Evolutionary conservation across 2,888 invertebrate genomes (phyloP).

Genomic region (Brachyptera risi): DNA sequence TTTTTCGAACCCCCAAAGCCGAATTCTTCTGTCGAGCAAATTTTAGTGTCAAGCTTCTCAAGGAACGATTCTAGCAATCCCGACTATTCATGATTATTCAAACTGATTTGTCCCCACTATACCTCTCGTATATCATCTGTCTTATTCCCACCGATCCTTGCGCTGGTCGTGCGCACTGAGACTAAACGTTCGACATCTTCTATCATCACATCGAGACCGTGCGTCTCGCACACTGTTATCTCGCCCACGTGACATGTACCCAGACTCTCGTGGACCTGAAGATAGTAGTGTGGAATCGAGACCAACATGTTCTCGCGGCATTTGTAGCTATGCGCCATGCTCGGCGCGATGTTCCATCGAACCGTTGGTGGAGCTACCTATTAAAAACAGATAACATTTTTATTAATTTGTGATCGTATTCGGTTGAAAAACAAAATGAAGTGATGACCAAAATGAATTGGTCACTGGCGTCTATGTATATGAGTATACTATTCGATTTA

Average conservation of each 20-base stretch:
- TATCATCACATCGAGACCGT: conserved; percentile 49
- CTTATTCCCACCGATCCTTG: conserved; percentile 41
- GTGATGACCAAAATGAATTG: no score
- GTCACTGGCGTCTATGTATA: no score
- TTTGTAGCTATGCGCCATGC: conserved; percentile 56
- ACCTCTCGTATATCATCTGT: conserved; percentile 55
- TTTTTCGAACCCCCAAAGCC: no score
- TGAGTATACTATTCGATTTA: no score
- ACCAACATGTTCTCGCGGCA: conserved; percentile 55
- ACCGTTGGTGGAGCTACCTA: conserved; percentile 55
- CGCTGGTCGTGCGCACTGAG: conserved; percentile 47
- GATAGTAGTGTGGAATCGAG: conserved; percentile 53
- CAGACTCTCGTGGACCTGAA: conserved; percentile 53
- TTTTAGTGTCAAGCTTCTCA: no score
- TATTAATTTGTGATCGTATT: no score
- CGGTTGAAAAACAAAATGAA: no score
- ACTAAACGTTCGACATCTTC: conserved; percentile 50
- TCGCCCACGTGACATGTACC: conserved; percentile 57
- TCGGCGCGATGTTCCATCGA: conserved; percentile 58
- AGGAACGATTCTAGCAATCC: no score
- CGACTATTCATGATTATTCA: no score
- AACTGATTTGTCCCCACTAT: no score
- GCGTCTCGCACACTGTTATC: conserved; percentile 54
- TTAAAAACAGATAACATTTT: no score
- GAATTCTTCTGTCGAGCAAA: no score